Base-by-base conservation (phyloP, 2,113 vertebrate genomes). In the Chloropsis cyanopogon region DNA sequence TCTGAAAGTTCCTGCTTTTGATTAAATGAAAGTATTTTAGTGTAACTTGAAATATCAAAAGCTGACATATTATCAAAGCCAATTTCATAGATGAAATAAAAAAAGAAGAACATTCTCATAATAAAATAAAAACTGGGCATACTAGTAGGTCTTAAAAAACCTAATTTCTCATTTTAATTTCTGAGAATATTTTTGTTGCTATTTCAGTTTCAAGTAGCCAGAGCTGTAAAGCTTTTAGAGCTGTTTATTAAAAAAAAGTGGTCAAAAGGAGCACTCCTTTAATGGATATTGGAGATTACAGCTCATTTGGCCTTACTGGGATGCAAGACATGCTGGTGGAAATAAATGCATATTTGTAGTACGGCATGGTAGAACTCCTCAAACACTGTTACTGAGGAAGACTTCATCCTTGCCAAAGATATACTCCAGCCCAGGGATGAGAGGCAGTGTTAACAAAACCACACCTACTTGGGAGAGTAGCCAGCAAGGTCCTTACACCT, bases 81-180 rank as follows among this genome's bases (percentile, higher is more conserved):
- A 57, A 14, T 82, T 90, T 90, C 59, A 68, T 64, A 80, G 59
- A 85, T 33, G 9, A 93, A 90, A 92, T 90, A n/a, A 88, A 83
- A 85, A 78, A 79, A 23, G 15, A 31, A 92, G 70, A 80, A 69
- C 1, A 72, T 82, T 93, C 50, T 53, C 66, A 25, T 65, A 6
- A 42, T 90, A 87, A 92, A 93, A 80, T 49, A 86, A 82, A 93
- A 93, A 46, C 31, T 33, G 15, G 8, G 12, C 50, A 88, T 53
- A 50, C 57, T 80, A 85, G 14, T 35, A 72, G 79, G 53, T 88
- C 70, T 88, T 94, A 50, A 96, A 94, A 91, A 71, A 37, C 0
- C 28, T 57, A 56, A 79, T 91, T 91, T 84, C 57, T 71, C 5
- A 4, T 41, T 92, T 92, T 82, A 92, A 88, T 93, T 96, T 80